Evolutionary conservation across 1,140 invertebrate species (phyloP).

Genomic region (Tetraneura akinire): DNA sequence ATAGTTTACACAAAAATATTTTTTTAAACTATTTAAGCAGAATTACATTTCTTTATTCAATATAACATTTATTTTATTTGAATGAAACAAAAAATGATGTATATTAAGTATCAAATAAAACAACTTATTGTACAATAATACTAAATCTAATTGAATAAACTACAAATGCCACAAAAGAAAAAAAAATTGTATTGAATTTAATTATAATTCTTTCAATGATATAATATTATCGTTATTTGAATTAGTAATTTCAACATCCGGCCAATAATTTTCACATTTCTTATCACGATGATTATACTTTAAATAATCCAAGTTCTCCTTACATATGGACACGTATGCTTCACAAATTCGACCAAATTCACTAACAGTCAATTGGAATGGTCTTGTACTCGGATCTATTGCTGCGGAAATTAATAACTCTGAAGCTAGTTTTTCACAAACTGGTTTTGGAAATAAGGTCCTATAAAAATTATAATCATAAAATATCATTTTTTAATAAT

Average conservation of each 20-base stretch:
- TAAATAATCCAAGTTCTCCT: constrained; percentile 70
- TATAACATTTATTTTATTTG: not conserved
- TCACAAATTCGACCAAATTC: constrained; percentile 78
- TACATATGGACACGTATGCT: constrained; percentile 74
- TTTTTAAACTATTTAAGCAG: not conserved
- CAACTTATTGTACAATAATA: not conserved
- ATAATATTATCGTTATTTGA: not conserved
- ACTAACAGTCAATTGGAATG: constrained; percentile 74
- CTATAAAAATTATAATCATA: constrained; percentile 57
- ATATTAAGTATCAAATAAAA: not conserved
- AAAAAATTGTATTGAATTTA: not conserved
- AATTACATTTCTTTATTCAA: not conserved
- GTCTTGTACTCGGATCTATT: constrained; percentile 69
- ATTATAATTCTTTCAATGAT: not conserved
- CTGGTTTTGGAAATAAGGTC: constrained; percentile 75
- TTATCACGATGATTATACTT: constrained; percentile 69
- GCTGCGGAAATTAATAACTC: constrained; percentile 74
- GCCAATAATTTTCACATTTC: constrained; percentile 35
- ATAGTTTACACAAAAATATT: too few species aligned
- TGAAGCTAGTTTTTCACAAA: constrained; percentile 67
- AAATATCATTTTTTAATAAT: not conserved
- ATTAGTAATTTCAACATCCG: not conserved
- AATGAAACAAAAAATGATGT: not conserved
- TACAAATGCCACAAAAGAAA: constrained; percentile 26
- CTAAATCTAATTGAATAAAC: constrained; percentile 3